Conservation (phyloP, 2,888 invertebrate genomes). For the Petrolisthes cinctipes region DNA sequence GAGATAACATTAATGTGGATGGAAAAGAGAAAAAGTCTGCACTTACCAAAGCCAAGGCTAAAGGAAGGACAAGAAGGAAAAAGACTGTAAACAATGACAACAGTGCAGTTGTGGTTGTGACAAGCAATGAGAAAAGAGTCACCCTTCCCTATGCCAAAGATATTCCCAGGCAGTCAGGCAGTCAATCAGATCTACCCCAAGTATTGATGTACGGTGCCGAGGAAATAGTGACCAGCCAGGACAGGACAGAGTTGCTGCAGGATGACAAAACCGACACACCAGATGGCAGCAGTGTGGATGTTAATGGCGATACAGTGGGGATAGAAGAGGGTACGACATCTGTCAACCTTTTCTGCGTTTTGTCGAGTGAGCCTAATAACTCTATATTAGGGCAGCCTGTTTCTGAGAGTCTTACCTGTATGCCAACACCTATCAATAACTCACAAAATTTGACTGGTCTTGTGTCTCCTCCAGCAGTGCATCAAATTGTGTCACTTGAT, state of each 20-base stretch:
- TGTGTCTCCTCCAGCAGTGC: neutral
- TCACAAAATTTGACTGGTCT: neutral
- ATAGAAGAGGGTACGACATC: neutral
- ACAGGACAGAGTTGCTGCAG: neutral
- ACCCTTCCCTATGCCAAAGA: neutral
- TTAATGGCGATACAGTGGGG: neutral
- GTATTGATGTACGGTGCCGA: neutral
- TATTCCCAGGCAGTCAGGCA: neutral
- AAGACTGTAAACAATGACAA: neutral
- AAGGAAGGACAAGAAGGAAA: neutral
- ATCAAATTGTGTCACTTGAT: neutral
- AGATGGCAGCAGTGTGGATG: neutral
- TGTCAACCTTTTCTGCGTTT: slow-evolving; percentile 27
- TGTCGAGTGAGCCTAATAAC: slow-evolving; percentile 4
- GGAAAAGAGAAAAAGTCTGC: neutral
- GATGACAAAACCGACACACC: neutral
- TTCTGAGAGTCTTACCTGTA: neutral
- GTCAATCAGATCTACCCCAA: neutral
- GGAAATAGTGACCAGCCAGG: neutral
- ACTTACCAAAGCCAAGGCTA: neutral
- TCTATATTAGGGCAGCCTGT: neutral
- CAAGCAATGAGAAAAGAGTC: neutral
- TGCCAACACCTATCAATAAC: neutral
- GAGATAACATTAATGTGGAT: neutral
- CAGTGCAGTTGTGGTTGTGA: neutral